Base-by-base conservation (phyloP, 2,113 vertebrate genomes). In the Cyphomyrus plagiostoma region DNA sequence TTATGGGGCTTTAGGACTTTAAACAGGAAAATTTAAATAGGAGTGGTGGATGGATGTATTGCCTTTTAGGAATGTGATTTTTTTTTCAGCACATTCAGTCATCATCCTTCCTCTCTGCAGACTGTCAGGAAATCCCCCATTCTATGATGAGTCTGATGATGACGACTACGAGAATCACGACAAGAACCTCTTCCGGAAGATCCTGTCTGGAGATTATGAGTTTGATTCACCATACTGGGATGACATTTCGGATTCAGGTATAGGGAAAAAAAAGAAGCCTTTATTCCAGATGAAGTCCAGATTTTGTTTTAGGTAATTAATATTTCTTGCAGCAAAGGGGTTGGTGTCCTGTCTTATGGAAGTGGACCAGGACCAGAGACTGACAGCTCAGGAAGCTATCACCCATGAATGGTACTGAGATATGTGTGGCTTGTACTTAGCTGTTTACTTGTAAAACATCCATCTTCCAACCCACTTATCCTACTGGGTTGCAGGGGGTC, bases 211-310 rank as follows among this genome's bases (percentile, higher is more conserved):
- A 0, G 97, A 99, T 94, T 99, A 98, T 1, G 98, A 99, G 92
- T 99, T 99, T 66, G 98, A 99, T 92, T 98, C 98, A 0, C 98
- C 98, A 0, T 99, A 99, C 91, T 99, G 98, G 98, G 98, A 99
- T 90, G 98, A 99, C 93, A 99, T 99, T 94, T 99, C 98, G 0
- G 98, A 99, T 92, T 98, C 98, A 1, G 98, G 98, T 99, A 93
- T 94, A 35, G 26, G 30, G 0, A 0, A 8, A 10, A 30, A 86
- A 19, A 19, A 53, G 3, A 86, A 9, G 10, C 17, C 10, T 11
- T 39, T 56, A 53, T 87, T 87, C 26, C 48, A 53, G n/a, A 49
- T 26, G 52, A 52, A 30, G 53, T n/a, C 82, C 21, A 1, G 21
- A 21, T 23, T n/a, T 46, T 48, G 45, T 23, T 89, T 86, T 58